phyloP scores from a whole-genome alignment of 2,888 invertebrate genomes.

The Erebia palarica region DNA sequence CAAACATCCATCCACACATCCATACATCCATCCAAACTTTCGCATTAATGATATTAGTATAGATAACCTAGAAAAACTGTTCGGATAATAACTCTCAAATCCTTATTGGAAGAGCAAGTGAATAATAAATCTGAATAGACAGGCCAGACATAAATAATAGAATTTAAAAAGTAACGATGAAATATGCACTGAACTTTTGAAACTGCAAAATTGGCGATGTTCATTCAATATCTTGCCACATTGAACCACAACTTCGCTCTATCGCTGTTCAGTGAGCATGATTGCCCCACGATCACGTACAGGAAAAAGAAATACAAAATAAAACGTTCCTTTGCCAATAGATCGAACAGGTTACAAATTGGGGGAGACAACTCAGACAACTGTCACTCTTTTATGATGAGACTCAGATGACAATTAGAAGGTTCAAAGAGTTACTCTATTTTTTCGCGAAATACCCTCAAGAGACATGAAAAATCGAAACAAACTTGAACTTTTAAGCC shows the following conservation, averaged over 20 bases:
- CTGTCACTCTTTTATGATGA: background rate
- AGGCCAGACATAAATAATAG: background rate
- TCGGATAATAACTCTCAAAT: no score
- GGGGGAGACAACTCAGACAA: background rate
- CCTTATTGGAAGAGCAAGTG: background rate
- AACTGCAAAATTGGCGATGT: constrained; percentile 3
- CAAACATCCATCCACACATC: no score
- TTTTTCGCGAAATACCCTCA: no score
- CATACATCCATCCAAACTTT: no score
- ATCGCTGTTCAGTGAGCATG: background rate
- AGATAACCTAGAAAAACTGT: no score
- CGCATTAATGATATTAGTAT: no score
- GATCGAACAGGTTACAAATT: background rate
- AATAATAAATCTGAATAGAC: background rate
- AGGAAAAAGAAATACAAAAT: constrained; percentile 10
- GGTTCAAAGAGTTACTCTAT: no score
- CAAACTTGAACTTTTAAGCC: no score
- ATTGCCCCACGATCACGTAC: constrained; percentile 5
- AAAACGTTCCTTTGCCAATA: background rate
- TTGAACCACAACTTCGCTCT: background rate
- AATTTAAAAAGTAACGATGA: constrained; percentile 1
- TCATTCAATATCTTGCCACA: constrained; percentile 4
- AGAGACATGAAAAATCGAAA: no score
- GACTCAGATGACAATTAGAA: no score
- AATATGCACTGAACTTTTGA: constrained; percentile 3